These are phyloP conservation scores for Xylophagus ater DNA, from an alignment of 2,888 invertebrate species.

Conservation along the genomic window DNA sequence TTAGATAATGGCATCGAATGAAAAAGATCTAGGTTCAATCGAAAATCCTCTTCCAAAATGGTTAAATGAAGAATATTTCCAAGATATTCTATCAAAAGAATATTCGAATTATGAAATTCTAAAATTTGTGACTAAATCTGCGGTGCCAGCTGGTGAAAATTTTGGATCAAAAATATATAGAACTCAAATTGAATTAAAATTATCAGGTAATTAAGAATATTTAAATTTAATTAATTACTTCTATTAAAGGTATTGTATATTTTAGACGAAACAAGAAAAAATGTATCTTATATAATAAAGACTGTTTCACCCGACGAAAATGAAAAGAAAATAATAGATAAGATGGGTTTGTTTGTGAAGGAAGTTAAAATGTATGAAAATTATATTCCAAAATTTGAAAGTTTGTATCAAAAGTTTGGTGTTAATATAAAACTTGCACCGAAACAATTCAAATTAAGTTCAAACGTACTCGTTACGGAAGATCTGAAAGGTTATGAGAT, in stretches of 20 bases:
- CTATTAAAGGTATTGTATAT: too few species aligned
- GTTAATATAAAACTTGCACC: conserved; percentile 2
- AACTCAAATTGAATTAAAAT: conserved; percentile 22
- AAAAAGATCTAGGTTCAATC: too few species aligned
- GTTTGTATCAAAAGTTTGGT: conserved; percentile 5
- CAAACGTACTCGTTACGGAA: conserved; percentile 1
- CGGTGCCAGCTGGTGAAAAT: conserved; percentile 30
- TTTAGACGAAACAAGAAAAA: conserved; percentile 17
- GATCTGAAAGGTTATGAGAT: conserved; percentile 5
- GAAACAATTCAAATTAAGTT: conserved; percentile 3
- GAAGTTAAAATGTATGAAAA: conserved; percentile 13
- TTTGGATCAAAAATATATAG: conserved; percentile 27
- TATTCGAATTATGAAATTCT: conserved; percentile 5
- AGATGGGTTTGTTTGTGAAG: conserved; percentile 9
- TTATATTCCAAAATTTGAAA: conserved; percentile 8
- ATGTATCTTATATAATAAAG: conserved; percentile 30
- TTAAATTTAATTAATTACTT: too few species aligned
- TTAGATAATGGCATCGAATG: too few species aligned
- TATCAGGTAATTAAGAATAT: too few species aligned
- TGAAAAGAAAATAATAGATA: conserved; percentile 1
- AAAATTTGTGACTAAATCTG: conserved; percentile 8
- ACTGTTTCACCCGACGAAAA: conserved; percentile 22
- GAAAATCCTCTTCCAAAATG: conserved; percentile 2
- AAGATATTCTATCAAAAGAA: conserved; percentile 10
- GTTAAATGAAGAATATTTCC: conserved; percentile 11